A percentile compares a stretch with the other conserved stretches of the same genome.
These are phyloP conservation scores for Archocentrus centrarchus DNA, from an alignment of 2,113 vertebrate species.

Conservation along the genomic window DNA sequence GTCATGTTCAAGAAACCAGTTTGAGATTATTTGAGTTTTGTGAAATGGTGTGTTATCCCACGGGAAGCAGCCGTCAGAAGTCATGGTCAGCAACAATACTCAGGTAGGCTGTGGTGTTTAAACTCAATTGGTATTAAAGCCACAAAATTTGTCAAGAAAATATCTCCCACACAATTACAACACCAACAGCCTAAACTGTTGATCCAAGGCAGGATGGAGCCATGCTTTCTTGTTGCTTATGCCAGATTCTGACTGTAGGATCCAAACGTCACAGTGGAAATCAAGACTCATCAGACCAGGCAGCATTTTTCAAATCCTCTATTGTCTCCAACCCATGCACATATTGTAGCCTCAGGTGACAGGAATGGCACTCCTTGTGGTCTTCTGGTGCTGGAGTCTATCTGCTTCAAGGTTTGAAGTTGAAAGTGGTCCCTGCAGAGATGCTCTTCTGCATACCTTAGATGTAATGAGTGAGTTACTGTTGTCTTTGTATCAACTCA, in stretches of 20 bases:
- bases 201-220: background rate
- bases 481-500: background rate
- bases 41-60: background rate
- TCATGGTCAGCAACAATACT: background rate
- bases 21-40: background rate
- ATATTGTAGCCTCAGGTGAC: background rate
- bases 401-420: background rate
- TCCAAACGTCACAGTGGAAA: background rate
- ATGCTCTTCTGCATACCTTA: background rate
- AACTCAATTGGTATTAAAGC: background rate
- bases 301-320: background rate
- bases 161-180: background rate
- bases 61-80: background rate
- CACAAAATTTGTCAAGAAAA: background rate
- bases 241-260: background rate
- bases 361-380: background rate
- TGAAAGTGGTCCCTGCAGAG: background rate
- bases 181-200: background rate
- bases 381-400: background rate
- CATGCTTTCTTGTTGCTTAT: background rate
- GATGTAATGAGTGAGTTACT: background rate
- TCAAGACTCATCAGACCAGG: background rate
- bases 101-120: background rate
- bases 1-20: background rate
- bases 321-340: background rate